Base-by-base conservation (phyloP, 1,140 invertebrate species). In the Drosophila aff. region DNA sequence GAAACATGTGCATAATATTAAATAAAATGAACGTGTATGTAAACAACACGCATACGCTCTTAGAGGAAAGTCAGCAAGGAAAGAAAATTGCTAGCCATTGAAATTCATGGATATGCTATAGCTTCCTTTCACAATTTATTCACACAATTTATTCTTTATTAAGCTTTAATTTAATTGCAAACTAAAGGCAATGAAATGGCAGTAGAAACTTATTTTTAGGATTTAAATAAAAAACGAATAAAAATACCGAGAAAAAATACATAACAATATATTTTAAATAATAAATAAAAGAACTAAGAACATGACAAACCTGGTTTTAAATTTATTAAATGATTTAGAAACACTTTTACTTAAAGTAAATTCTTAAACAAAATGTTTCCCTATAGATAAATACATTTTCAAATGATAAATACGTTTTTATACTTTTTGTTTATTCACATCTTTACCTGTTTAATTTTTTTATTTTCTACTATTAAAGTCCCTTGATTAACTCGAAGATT, bases 1-100 rank as follows among this genome's bases (percentile, higher is more conserved):
- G 85, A 89, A 89, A 89, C 85, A 89, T 89, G 85, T 81, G 85
- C 85, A 89, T 89, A 90, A 81, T 82, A 82, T 90, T 89, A 90
- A 84, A 61, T 73, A 61, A 60, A 72, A 52, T 31, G 68, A 76
- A 61, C 46, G 68, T 68, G 62, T 69, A 65, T 75, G 77, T 60
- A 75, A 87, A 84, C 62, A 81, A 79, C 67, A 68, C 49, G 43
- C 67, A 72, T 62, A 71, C 43, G 38, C 57, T 40, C 28, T 2
- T 5, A 46, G 62, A 63, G 49, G 38, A 79, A 68, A 71, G 28
- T 68, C 59, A 64, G 40, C 28, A 11, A n/a, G 46, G 21, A 47
- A 40, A 36, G 46, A 43, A 79, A 68, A 75, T 44, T 66, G 72
- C 64, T 38, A 41, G 62, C 62, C 47, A 75, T 86, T 87, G 64